Evolutionary conservation across 2,797 vertebrate species (phyloP).

Genomic region (Selene dorsalis): DNA sequence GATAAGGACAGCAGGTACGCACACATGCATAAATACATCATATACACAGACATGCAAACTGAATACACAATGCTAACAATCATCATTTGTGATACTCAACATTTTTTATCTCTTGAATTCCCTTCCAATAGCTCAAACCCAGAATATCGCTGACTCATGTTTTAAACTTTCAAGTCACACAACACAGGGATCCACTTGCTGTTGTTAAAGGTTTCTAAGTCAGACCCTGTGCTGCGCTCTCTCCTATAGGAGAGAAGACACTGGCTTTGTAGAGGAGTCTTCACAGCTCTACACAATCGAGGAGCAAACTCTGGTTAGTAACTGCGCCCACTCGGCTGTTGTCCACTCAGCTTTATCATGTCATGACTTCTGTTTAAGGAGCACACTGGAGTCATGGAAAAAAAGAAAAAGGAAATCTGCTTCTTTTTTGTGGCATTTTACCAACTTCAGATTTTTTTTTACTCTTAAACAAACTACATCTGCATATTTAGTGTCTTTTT

Average conservation of each 20-base stretch:
- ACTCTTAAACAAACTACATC: constrained; percentile 14
- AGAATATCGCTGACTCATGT: no score
- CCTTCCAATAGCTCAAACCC: no score
- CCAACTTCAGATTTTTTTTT: constrained; percentile 18
- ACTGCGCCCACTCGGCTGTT: background rate
- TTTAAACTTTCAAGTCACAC: background rate
- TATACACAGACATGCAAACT: background rate
- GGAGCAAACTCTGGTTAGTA: constrained; percentile 83
- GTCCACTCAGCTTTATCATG: constrained; percentile 17
- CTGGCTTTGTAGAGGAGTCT: constrained; percentile 84
- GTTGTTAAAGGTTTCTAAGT: constrained; percentile 26
- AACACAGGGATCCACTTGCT: constrained; percentile 7
- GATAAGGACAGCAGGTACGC: constrained; percentile 83
- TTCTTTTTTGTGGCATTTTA: background rate
- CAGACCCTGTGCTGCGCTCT: constrained; percentile 27
- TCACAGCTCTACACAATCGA: constrained; percentile 80
- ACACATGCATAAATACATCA: background rate
- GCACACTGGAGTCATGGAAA: no score
- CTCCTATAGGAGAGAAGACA: constrained; percentile 83
- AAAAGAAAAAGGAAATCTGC: constrained; percentile 1
- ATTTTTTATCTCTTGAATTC: background rate
- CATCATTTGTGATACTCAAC: background rate
- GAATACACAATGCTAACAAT: background rate
- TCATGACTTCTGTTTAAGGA: constrained; percentile 24
- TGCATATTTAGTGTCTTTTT: background rate